Evolutionary conservation across 2,888 invertebrate species (phyloP), one percentile per base, ranked within the genome.

Genomic region (Cotesia congregata): DNA sequence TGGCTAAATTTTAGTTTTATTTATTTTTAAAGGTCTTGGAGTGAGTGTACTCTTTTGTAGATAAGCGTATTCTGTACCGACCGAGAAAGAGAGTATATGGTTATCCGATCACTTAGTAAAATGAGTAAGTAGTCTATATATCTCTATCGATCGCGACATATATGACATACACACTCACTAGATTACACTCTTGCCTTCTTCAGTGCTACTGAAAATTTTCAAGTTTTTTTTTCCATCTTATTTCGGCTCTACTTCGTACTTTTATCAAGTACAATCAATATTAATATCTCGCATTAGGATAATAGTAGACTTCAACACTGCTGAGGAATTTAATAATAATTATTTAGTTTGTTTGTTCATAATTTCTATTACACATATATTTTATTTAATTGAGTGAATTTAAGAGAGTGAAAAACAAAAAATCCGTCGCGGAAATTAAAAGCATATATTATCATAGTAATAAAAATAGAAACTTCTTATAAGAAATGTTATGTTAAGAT

Each of bases 101-200:
- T 83, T 82, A 84, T 81, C 84, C 82, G 82, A 83, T 83, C 83
- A 83, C 83, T 84, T 83, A 83, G 83, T 82, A 82, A 83, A 83
- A 84, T 84, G 83, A 84, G 82, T 80, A 65, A 20, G 30, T 30
- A 65, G 50, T 50, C 50, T 81, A 80, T 80, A 70, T 70, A 78
- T 79, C 80, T 81, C 78, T 80, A 78, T 82, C 81, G 71, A 71
- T 61, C 74, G 76, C 76, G 79, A 78, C 79, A 80, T 80, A 78
- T 77, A 77, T 74, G 62, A 68, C 70, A 38, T 40, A 17, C 68
- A 39, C 72, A 73, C 67, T 17, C 72, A 71, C 60, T 78, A 15
- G 40, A 69, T n/a, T 60, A 41, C 70, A 72, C 77, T 74, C 50
- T 12, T 50, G 50, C 50, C 50, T 50, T 50, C 50, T 50, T 12